phyloP scores from a whole-genome alignment of 2,113 vertebrate species.

The Limnothrissa miodon region DNA sequence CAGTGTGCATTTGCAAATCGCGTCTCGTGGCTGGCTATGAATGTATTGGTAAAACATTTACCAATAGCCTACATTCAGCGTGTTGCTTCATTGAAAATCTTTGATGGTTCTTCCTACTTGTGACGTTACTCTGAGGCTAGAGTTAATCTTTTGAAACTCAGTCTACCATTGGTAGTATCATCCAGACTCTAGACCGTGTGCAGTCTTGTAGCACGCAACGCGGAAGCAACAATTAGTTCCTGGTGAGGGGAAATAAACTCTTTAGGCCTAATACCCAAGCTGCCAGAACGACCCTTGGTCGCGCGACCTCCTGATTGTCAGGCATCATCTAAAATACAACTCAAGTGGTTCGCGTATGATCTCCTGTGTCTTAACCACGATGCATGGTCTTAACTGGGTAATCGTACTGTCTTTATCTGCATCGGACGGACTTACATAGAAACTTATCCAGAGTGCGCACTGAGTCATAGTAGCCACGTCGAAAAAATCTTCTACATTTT shows the following conservation, averaged over 20 bases:
- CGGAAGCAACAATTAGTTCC: constrained; percentile 9
- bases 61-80: background rate
- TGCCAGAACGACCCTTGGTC: background rate
- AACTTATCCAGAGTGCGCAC: constrained; percentile 7
- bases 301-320: background rate
- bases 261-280: background rate
- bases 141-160: constrained; percentile 60
- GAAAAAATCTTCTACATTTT: background rate
- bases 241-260: background rate
- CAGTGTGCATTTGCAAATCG: background rate
- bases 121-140: constrained; percentile 29
- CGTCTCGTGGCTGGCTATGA: too few relatives aligned
- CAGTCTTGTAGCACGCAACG: background rate
- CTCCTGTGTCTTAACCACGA: background rate
- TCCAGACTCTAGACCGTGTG: background rate
- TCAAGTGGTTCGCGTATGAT: background rate
- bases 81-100: constrained; percentile 18
- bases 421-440: background rate
- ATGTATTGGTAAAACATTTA: background rate
- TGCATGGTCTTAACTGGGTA: background rate
- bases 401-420: background rate
- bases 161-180: constrained; percentile 31
- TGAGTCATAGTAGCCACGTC: background rate
- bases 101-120: constrained; percentile 36
- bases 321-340: background rate